Base-by-base conservation (phyloP, 53 echinoderm and acorn worm genomes). In the Henricia sp. region DNA sequence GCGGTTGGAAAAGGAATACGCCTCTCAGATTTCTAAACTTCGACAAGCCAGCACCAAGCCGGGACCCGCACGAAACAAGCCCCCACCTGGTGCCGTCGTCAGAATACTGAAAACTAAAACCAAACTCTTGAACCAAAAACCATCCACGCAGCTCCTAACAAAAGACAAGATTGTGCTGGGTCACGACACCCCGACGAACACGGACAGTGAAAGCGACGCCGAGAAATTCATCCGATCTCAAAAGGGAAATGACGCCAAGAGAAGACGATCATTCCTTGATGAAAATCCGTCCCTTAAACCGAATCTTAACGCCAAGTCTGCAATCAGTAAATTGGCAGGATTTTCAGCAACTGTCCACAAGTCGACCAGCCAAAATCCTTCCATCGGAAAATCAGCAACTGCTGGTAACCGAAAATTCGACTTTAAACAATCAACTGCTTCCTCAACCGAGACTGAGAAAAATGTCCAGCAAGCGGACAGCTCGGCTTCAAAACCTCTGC, bases 251-350 rank as follows among this genome's bases (percentile, higher is more conserved):
- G 77, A 37, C 23, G 28, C 77, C 43, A 64, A 63, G 53, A 83
- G 94, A 32, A 72, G 99, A 24, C 92, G 83, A 37, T 99, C 99
- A 1, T 96, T 93, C 93, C 69, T 99, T 21, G 92, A 94, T 69
- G 90, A 83, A 3, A 92, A 91, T 56, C 86, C 94, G 2, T 80
- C 85, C 52, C 58, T 91, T n/a, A 99, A 77, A 27, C 99, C 99
- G 29, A 91, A 95, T 50, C 86, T 99, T 20, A 27, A 37, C n/a
- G 37, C 73, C 52, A 73, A 27, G 33, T 53, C 67, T 3, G 38
- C 3, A 28, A 30, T 10, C 62, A 60, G 30, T 34, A 19, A 46
- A 80, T 35, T 50, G 65, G 33, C 20, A 1, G 44, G 11, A 83
- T 26, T 35, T 37, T 72, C 35, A 37, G 27, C 36, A 48, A 50